Evolutionary conservation across 1,140 invertebrate genomes (phyloP), one percentile per base, ranked within the genome.

Genomic region (Papilio machaon): DNA sequence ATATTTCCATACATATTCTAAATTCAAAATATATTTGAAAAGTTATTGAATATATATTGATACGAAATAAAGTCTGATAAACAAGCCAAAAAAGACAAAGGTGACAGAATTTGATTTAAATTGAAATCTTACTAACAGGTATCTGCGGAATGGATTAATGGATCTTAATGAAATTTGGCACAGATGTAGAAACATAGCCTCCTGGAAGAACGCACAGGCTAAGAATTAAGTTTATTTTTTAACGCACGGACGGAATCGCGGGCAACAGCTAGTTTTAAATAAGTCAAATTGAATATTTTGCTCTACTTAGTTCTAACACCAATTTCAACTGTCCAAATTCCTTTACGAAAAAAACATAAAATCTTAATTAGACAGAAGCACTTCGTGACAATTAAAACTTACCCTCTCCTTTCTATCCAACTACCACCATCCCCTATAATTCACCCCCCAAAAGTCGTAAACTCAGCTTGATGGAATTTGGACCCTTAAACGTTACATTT

Each of bases 331-430:
- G 35, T 30, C 0, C 15, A 70, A 60, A 60, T 60, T 58, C 15
- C 17, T 58, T n/a, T 58, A 58, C 15, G 80, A n/a, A 70, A 60
- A 73, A 80, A 79, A 79, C 80, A 49, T 17, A 49, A 82, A 84
- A 76, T 76, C 82, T 84, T 85, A 85, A 86, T 88, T 85, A 84
- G 83, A 83, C 81, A 82, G 81, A 82, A 77, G 82, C 82, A 85
- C 81, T 85, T 86, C 82, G 77, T 83, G 81, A 85, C 85, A 85
- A 86, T 88, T 86, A 88, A 85, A 84, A 19, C 74, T 80, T 76
- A 23, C 77, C 47, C 54, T 15, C 35, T 43, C 49, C 67, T 52
- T 47, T 70, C 23, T 13, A 15, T 67, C 30, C 11, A 38, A 30
- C 64, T n/a, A 75, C 78, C 82, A 75, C 78, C 82, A 73, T 81